Evolutionary conservation across 2,113 vertebrate species (phyloP), one percentile per base, ranked within the genome.

Genomic region (Callocephalon fimbriatum): DNA sequence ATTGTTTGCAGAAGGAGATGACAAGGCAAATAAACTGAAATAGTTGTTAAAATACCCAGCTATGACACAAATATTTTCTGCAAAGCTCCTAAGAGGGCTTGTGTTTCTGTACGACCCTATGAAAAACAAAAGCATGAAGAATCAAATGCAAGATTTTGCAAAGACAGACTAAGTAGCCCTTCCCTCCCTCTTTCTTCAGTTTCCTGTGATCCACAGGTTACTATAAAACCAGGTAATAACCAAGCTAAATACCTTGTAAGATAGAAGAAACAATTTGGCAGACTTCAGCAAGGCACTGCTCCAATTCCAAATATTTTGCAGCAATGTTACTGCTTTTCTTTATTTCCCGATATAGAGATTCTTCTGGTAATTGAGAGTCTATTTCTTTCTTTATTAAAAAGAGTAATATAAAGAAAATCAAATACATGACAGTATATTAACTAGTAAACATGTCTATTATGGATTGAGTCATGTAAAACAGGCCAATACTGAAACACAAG

Each of bases 271-370:
- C 81, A 23, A 97, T 96, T 10, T 97, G 96, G 86, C 97, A 94
- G 51, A 99, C 92, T 94, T 98, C 98, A 79, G 94, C 94, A 53
- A 99, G 79, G 71, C 98, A 98, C 35, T 97, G 97, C 86, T 98
- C 98, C 70, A 99, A 95, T 90, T 98, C 97, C 86, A 98, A 98
- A n/a, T 98, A 98, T 61, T 98, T 97, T 18, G 74, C 80, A 35
- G 98, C 98, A n/a, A 98, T 88, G 11, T 85, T 96, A 32, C 75
- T 92, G 67, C 98, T 93, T 71, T 44, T 98, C 93, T 96, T 98
- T 74, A 98, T 89, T 83, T 95, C 96, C 51, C 63, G 88, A 74
- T 89, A 83, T 1, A 97, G 83, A 76, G 37, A 61, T 25, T 96
- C 97, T 68, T 97, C 95, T 72, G 19, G 40, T 48, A 93, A 73